Evolutionary conservation across 2,113 vertebrate species (phyloP).

Genomic region (Dendrocopos noguchii): DNA sequence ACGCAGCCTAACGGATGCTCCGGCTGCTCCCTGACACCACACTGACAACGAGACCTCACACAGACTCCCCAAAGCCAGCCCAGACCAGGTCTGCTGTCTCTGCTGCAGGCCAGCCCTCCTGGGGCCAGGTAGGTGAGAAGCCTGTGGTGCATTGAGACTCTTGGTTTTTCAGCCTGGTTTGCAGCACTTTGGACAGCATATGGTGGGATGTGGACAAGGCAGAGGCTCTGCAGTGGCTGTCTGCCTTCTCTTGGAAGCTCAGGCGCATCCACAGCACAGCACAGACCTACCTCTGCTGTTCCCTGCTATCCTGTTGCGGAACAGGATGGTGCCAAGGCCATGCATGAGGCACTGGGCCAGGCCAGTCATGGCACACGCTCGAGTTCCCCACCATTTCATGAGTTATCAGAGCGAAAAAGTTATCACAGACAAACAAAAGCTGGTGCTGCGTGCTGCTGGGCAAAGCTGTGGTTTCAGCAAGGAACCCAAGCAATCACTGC

Average conservation of each 20-base stretch:
- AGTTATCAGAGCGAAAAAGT: background rate
- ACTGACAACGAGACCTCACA: background rate
- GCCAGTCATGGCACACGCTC: accelerated
- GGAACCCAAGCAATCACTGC: constrained; percentile 46
- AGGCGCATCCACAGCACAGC: accelerated
- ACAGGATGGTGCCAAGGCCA: background rate
- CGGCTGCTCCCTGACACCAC: background rate
- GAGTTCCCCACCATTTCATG: background rate
- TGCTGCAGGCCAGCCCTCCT: background rate
- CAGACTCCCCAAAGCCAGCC: background rate
- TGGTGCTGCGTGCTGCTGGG: background rate
- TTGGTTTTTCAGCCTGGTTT: background rate
- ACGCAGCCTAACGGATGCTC: constrained; percentile 74
- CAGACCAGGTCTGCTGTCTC: accelerated
- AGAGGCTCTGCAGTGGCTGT: accelerated
- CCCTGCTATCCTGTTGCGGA: background rate
- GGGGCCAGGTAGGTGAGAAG: background rate
- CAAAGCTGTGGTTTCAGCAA: constrained; percentile 20
- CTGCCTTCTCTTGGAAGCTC: background rate
- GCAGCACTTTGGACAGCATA: accelerated
- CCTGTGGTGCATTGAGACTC: background rate
- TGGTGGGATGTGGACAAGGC: background rate
- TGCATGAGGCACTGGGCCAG: accelerated
- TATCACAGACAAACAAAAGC: background rate
- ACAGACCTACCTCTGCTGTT: background rate